Base-by-base conservation (phyloP, 2,113 vertebrate species). In the Chroicocephalus ridibundus region DNA sequence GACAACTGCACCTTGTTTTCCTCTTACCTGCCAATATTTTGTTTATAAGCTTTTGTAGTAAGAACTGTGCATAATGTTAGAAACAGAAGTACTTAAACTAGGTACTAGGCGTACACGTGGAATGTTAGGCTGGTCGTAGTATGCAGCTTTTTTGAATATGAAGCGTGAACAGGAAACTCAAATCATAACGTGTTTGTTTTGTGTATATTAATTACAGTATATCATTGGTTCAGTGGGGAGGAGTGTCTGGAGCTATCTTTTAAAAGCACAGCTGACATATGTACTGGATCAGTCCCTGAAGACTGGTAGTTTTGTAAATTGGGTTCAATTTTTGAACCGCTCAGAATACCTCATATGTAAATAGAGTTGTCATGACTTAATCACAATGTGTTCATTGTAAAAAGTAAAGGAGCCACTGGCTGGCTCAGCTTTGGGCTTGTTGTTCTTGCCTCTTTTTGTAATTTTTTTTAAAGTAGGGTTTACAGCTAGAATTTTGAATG, bases 401-500 rank as follows among this genome's bases (percentile, higher is more conserved):
- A 97, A 96, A 97, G 97, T 96, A 95, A 97, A 84, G 93, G 98
- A 97, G 98, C 98, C 98, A 98, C 99, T 98, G 99, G 98, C 94
- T 99, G 98, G 99, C 98, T 98, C 94, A 94, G 95, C 97, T 97
- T 98, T 91, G 97, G 95, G 97, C 94, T 96, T 98, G 93, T 98
- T 95, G 95, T 98, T 98, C 96, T 98, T 97, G 97, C 98, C 98
- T 98, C 98, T 97, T 98, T 98, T 98, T 98, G 96, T 98, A 98
- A 98, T 97, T 96, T 98, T 97, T 98, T 98, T 98, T 98, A 97
- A 97, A 98, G 98, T 98, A 98, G 98, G 97, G 97, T 99, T 99
- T 99, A 98, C 98, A 99, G 99, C 98, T 99, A 98, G 98, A 98
- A 98, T 99, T 99, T 99, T 98, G 98, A 98, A 99, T 98, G 98